Evolutionary conservation across 2,797 vertebrate species (phyloP), one percentile per base, ranked within the genome.

Genomic region (Clamator glandarius): DNA sequence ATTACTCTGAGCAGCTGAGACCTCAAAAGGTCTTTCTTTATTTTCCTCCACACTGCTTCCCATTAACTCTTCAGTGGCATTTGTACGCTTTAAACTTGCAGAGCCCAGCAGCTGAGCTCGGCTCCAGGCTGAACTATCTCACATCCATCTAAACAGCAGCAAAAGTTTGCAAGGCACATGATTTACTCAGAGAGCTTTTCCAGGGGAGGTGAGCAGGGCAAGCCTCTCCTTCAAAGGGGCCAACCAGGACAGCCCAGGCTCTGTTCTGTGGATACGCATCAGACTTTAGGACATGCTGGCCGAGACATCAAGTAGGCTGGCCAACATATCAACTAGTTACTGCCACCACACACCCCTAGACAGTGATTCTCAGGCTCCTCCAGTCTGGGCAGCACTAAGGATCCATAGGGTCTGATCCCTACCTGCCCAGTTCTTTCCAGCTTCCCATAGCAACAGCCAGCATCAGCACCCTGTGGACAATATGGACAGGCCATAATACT

Each of bases 1-100:
- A 97, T 84, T 95, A 79, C 93, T 90, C 73, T 19, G 66, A 92
- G 92, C 95, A 96, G 92, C 96, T 95, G 93, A 95, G 95, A 94
- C 89, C 95, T 94, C 87, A 14, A 77, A 94, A 91, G 87, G 87
- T 95, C 93, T 88, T 1, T 85, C 93, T 94, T 95, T 92, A 92
- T 93, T 95, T 94, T 90, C 57, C 63, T 95, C 80, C 83, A 52
- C 68, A 57, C 82, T 86, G 95, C 90, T 96, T 95, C 67, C 93
- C 91, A 92, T 95, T 94, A 97, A 96, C 87, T 77, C 92, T 89
- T 88, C 85, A 39, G 76, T 11, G 13, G 80, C 50, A 10, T 91
- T 73, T 94, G 21, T 75, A 5, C 67, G 77, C 9, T 8, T 51
- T 14, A 35, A 70, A 44, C 74, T 63, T 10, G n/a, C 48, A 48